Base-by-base conservation (phyloP, 2,113 vertebrate species). In the Sceloporus tristichus region DNA sequence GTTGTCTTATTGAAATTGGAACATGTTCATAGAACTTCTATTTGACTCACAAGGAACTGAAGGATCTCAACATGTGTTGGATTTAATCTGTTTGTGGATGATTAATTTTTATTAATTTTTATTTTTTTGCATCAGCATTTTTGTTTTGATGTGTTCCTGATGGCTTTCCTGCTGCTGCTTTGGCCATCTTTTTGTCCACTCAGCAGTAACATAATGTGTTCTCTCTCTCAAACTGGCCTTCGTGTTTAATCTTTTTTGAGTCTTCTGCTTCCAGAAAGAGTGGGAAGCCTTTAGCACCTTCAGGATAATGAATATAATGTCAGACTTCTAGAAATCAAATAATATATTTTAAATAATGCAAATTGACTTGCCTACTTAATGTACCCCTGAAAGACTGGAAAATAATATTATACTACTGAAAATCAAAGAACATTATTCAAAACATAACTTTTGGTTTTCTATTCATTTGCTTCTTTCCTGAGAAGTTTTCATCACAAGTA, bases 1-100 rank as follows among this genome's bases (percentile, higher is more conserved):
- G 34, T 9, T 48, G 54, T 42, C 7, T 76, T 16, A 48, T n/a
- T 77, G 56, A 62, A 38, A 48, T 85, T 85, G 84, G 84, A 85
- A 85, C 38, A 23, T 77, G n/a, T 76, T 85, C 56, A 77, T 56
- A 77, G 74, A 85, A 48, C 40, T 85, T 77, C 73, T 77, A 19
- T 42, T 76, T 48, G 74, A 42, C 73, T 73, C 25, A 23, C 65
- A 38, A 76, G 54, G 56, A 76, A 76, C 70, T 42, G 34, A 62
- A 65, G 77, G 76, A 65, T 25, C 14, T 77, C 56, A 85, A 38
- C 23, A 65, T 76, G 29, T 38, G 56, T 65, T 77, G 56, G 71
- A 65, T 42, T 65, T 74, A 65, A 42, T 65, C 54, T 11, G 13
- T 42, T 77, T 18, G 19, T 29, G 18, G n/a, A 42, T 21, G 42